Percentiles rank a stretch among this genome's conserved stretches.
phyloP scores from a whole-genome alignment of 2,113 vertebrate genomes.

The Pelecanoides urinatrix region DNA sequence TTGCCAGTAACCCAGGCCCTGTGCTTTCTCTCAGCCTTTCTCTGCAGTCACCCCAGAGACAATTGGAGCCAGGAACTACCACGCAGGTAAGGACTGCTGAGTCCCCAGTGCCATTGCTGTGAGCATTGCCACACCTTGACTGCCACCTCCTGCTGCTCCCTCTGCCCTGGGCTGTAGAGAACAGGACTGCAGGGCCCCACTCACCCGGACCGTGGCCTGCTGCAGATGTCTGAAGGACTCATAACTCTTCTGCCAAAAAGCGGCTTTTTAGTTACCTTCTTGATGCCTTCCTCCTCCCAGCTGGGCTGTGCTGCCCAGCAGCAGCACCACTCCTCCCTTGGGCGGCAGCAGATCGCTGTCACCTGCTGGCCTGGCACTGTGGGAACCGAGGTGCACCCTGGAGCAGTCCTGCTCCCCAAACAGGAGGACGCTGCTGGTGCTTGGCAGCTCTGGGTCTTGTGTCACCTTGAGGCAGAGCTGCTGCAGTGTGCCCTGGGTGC shows the following conservation, averaged over 20 bases:
- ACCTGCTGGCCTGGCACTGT: neutral
- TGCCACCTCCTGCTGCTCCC: neutral
- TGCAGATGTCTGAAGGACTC: neutral
- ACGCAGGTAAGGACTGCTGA: slow-evolving; percentile 80
- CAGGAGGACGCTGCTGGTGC: neutral
- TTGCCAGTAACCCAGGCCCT: neutral
- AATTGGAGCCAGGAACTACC: slow-evolving; percentile 92
- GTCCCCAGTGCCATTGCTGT: rapidly evolving
- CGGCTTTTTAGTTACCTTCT: neutral
- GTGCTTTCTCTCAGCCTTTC: slow-evolving; percentile 78
- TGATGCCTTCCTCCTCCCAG: neutral
- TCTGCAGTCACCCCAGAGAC: slow-evolving; percentile 85
- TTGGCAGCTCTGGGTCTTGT: neutral
- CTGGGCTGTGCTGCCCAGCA: neutral
- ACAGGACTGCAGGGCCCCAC: neutral
- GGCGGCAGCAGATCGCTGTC: neutral
- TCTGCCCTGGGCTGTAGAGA: neutral
- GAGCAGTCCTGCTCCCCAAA: neutral
- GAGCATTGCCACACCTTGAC: neutral
- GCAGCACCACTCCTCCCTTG: neutral
- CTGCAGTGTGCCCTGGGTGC: neutral
- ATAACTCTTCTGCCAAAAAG: neutral
- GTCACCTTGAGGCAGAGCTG: neutral
- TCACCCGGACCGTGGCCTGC: rapidly evolving
- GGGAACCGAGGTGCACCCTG: rapidly evolving